Evolutionary conservation across 2,797 vertebrate genomes (phyloP).

Genomic region (Pristis pectinata): DNA sequence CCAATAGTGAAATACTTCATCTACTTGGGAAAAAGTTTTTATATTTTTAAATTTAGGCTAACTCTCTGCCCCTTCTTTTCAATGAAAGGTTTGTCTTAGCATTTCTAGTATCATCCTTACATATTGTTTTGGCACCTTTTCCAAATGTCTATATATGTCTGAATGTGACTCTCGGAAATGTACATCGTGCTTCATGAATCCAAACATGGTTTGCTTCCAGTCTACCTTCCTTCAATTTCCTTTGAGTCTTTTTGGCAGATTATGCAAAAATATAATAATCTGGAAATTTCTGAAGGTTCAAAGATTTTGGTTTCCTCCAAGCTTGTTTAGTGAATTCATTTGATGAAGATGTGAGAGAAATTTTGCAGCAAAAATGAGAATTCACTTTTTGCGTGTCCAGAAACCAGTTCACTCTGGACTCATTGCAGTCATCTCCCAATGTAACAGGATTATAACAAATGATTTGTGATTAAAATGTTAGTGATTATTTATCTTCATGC

Average conservation of each 20-base stretch:
- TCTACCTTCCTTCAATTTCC: not conserved
- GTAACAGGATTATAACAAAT: not conserved
- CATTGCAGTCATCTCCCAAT: not conserved
- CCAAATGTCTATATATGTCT: too few species aligned
- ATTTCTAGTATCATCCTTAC: too few species aligned
- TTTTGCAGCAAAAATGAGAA: not conserved
- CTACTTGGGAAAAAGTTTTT: not conserved
- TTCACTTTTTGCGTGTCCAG: not conserved
- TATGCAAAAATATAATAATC: too few species aligned
- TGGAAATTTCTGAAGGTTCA: not conserved
- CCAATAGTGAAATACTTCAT: not conserved
- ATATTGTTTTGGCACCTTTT: too few species aligned
- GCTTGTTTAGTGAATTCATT: not conserved
- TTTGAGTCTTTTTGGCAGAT: not conserved
- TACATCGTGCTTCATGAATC: too few species aligned
- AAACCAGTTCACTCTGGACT: not conserved
- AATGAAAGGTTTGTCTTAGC: not conserved
- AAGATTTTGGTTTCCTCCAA: not conserved
- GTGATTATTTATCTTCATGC: not conserved
- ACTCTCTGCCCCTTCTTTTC: not conserved
- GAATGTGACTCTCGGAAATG: too few species aligned
- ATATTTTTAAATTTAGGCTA: not conserved
- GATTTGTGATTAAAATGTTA: not conserved
- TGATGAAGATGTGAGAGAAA: not conserved
- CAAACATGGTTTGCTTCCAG: too few species aligned